Evolutionary conservation across 92 coral and sea anemone species (phyloP).

Genomic region (Parazoanthus swiftii): DNA sequence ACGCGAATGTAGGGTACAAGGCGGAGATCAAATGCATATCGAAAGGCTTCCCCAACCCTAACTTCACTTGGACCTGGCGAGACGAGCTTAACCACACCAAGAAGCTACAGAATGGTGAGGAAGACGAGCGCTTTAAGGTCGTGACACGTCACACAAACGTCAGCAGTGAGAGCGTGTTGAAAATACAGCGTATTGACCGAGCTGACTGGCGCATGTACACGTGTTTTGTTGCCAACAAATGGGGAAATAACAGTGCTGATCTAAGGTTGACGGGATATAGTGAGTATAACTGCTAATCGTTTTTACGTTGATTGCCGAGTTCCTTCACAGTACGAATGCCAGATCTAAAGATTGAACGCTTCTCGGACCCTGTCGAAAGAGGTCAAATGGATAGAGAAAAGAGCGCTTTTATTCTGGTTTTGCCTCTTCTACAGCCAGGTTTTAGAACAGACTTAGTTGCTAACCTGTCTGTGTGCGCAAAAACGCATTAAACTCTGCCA

Average conservation of each 20-base stretch:
- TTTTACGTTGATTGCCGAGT: no score
- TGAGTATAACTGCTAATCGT: slow-evolving; percentile 47
- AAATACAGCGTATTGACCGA: slow-evolving; percentile 59
- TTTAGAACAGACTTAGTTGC: no score
- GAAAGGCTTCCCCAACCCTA: slow-evolving; percentile 79
- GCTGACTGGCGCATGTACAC: slow-evolving; percentile 65
- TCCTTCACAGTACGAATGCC: no score
- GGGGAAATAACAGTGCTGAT: slow-evolving; percentile 39
- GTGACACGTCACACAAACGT: slow-evolving; percentile 50
- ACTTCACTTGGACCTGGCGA: slow-evolving; percentile 79
- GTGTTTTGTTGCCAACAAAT: slow-evolving; percentile 58
- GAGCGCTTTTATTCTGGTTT: no score
- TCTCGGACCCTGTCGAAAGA: no score
- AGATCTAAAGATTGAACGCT: no score
- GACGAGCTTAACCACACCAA: slow-evolving; percentile 46
- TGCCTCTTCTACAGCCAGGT: no score
- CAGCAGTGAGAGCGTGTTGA: slow-evolving; percentile 69
- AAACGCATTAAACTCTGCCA: no score
- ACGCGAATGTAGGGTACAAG: slow-evolving; percentile 70
- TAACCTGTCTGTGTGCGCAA: no score
- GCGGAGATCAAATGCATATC: slow-evolving; percentile 74
- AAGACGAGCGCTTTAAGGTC: slow-evolving; percentile 66
- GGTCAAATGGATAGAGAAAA: no score
- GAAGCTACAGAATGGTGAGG: slow-evolving; percentile 63
- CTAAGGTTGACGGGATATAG: slow-evolving; percentile 68